Evolutionary conservation across 2,797 vertebrate species (phyloP), one percentile per base, ranked within the genome.

Genomic region (Amphiprion clarkii): DNA sequence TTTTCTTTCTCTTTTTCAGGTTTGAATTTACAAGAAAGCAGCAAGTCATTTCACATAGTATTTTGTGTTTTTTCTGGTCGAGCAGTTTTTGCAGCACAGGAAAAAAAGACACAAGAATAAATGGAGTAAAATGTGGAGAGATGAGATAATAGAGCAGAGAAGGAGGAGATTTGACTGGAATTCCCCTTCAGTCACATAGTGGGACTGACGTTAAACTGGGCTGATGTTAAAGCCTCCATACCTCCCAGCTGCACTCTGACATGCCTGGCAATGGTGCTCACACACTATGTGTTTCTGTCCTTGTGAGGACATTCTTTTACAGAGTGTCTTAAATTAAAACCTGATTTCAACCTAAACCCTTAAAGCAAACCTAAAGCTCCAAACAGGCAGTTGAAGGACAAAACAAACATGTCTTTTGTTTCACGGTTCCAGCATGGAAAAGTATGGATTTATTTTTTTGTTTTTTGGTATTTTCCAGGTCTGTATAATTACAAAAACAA

Each of bases 131-230:
- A 66, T 6, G 11, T 54, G 57, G 19, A 75, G 46, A 61, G 48
- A 49, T 49, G 56, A 52, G 67, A 63, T 31, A 21, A 6, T 23
- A 29, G 13, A 6, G n/a, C 8, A 21, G 17, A 40, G 66, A 8
- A 44, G 52, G 59, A 55, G 63, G 59, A 71, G 65, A 4, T n/a
- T 3, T 3, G 5, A 58, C 63, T 72, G 78, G 85, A 87, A 78
- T 17, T 81, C 62, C 74, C 64, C 85, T 31, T 21, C 56, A 31
- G 60, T 57, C 48, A 56, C 65, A 67, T 3, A 79, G 55, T 54
- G 76, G 72, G 62, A 36, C 48, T 58, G 74, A 64, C 44, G 66
- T 56, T 56, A 36, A 71, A 70, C 69, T 42, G 56, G 68, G 39
- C 63, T n/a, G 25, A 66, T 3, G 27, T 62, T 63, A 36, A 49